phyloP scores from a whole-genome alignment of 1,140 invertebrate genomes.

The Achroia grisella region DNA sequence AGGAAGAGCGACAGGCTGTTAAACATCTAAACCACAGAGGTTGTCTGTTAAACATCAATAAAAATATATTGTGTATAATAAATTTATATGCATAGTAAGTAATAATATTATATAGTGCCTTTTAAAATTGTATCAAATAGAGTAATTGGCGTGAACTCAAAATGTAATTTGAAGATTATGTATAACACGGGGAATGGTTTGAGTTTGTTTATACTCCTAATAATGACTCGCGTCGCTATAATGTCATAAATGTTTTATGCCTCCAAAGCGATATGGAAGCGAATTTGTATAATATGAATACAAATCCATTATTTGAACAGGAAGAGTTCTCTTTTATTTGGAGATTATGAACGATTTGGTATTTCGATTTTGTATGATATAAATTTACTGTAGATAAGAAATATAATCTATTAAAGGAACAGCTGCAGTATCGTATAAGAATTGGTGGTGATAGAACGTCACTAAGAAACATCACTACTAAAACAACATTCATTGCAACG shows the following conservation, averaged over 20 bases:
- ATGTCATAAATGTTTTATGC: slow-evolving; percentile 51
- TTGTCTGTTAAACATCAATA: too few species aligned
- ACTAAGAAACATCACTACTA: too few species aligned
- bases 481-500: too few species aligned
- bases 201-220: slow-evolving; percentile 48
- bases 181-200: slow-evolving; percentile 46
- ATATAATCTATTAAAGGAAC: background rate
- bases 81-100: too few species aligned
- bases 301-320: slow-evolving; percentile 44
- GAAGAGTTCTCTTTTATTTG: slow-evolving; percentile 23
- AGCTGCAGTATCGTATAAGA: too few species aligned
- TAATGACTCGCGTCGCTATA: slow-evolving; percentile 33
- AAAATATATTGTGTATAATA: too few species aligned
- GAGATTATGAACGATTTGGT: slow-evolving; percentile 23
- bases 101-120: too few species aligned
- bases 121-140: too few species aligned
- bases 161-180: slow-evolving; percentile 55
- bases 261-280: slow-evolving; percentile 30
- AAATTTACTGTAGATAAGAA: slow-evolving; percentile 4
- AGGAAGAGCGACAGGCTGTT: too few species aligned
- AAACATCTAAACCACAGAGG: too few species aligned
- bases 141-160: slow-evolving; percentile 40
- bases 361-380: slow-evolving; percentile 30
- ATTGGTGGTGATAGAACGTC: too few species aligned
- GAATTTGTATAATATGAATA: slow-evolving; percentile 47